Conservation (phyloP, 2,797 vertebrate genomes). For the Leucoraja ocellata region DNA sequence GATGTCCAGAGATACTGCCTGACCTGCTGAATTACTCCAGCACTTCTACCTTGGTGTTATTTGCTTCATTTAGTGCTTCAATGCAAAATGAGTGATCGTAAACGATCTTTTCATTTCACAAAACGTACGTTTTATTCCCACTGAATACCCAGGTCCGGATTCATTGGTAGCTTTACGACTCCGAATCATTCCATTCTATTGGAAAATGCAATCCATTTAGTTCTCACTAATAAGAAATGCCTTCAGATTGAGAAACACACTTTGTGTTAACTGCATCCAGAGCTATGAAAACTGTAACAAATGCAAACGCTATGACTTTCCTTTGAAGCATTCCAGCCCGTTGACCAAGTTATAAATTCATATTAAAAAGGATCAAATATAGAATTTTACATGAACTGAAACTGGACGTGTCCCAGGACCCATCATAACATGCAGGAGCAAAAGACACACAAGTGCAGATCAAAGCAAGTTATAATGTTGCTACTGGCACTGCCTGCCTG, state of each 20-base stretch:
- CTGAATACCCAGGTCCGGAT: neutral
- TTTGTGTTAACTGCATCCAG: neutral
- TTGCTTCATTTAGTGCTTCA: neutral
- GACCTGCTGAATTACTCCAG: no score
- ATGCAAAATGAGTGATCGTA: neutral
- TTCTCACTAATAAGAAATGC: neutral
- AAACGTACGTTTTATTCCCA: neutral
- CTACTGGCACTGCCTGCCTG: slow-evolving; percentile 10
- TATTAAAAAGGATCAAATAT: slow-evolving; percentile 26
- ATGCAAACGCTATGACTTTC: neutral
- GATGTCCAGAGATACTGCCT: no score
- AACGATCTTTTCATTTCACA: neutral
- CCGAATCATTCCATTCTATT: neutral
- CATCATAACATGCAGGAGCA: neutral
- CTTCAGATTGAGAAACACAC: neutral
- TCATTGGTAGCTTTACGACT: neutral
- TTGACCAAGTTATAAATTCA: slow-evolving; percentile 3
- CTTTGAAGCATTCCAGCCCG: neutral
- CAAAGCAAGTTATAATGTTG: slow-evolving; percentile 17
- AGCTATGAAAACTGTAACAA: neutral
- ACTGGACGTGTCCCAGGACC: slow-evolving; percentile 8
- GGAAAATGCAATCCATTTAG: neutral
- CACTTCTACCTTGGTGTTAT: no score
- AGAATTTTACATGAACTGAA: slow-evolving; percentile 28
- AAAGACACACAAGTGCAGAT: neutral